Percentiles rank a stretch among this genome's conserved stretches.
These are phyloP conservation scores for Calycopis cecrops DNA, from an alignment of 1,140 invertebrate species.

Conservation along the genomic window DNA sequence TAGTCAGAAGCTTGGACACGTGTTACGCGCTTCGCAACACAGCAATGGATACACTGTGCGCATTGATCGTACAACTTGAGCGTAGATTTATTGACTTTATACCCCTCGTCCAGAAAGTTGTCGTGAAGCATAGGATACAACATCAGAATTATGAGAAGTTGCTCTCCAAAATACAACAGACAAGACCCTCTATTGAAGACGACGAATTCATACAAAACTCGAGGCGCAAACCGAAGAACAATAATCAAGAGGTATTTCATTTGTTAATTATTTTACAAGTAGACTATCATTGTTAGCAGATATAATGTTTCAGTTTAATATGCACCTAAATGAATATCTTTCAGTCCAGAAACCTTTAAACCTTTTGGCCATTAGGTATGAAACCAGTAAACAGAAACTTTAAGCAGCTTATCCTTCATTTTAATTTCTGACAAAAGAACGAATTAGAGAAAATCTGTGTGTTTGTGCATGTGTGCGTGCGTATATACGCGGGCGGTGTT, in stretches of 20 bases:
- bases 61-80: constrained; percentile 91
- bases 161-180: constrained; percentile 82
- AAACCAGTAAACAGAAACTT: too few species aligned
- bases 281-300: too few species aligned
- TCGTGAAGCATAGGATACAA: constrained; percentile 88
- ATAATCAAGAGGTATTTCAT: constrained; percentile 64
- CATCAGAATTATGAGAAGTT: constrained; percentile 88
- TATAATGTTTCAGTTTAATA: too few species aligned
- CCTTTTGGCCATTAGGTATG: too few species aligned
- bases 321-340: too few species aligned
- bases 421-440: too few species aligned
- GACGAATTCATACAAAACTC: constrained; percentile 80
- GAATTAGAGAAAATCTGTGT: too few species aligned
- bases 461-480: neutral
- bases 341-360: too few species aligned
- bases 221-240: constrained; percentile 60
- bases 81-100: constrained; percentile 95
- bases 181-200: constrained; percentile 79
- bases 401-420: too few species aligned
- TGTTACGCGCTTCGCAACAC: constrained; percentile 85
- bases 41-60: constrained; percentile 94
- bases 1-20: constrained; percentile 89
- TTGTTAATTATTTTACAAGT: too few species aligned
- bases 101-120: constrained; percentile 90
- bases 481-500: too few species aligned